Evolutionary conservation across 1,140 invertebrate species (phyloP).

Genomic region (Coptotermes formosanus): DNA sequence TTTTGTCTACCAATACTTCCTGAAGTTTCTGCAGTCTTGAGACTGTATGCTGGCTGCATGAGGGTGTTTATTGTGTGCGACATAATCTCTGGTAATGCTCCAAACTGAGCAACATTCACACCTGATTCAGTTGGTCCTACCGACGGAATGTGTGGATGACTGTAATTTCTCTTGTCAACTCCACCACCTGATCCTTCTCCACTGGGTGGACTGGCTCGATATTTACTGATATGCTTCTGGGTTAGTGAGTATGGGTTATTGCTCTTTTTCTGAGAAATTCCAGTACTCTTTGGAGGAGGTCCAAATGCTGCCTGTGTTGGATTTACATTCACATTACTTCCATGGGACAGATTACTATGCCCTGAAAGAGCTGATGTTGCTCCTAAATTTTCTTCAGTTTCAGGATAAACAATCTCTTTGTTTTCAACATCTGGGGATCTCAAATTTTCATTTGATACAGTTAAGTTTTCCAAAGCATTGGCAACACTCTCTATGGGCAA

Average conservation of each 20-base stretch:
- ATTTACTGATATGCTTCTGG: constrained; percentile 25
- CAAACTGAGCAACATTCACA: not conserved
- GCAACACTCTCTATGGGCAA: constrained; percentile 2
- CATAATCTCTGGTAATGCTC: not conserved
- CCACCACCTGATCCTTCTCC: not conserved
- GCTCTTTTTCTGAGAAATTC: constrained; percentile 21
- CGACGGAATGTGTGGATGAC: not conserved
- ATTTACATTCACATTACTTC: not conserved
- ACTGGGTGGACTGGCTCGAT: constrained; percentile 1
- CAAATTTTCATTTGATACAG: not conserved
- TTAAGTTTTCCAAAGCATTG: constrained; percentile 18
- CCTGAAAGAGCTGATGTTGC: constrained; percentile 36
- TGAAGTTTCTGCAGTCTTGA: not conserved
- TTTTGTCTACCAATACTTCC: not conserved
- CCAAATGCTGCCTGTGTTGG: not conserved
- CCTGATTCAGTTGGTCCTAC: not conserved
- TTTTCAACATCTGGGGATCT: constrained; percentile 39
- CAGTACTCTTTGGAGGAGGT: not conserved
- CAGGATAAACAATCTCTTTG: constrained; percentile 38
- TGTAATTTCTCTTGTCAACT: not conserved
- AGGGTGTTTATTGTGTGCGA: not conserved
- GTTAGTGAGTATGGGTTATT: constrained; percentile 33
- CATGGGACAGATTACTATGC: not conserved
- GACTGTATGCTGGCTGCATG: not conserved
- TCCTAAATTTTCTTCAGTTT: constrained; percentile 37